A percentile compares a stretch with the other conserved stretches of the same genome.
These are phyloP conservation scores for Wasmannia auropunctata DNA, from an alignment of 1,140 invertebrate species.

Conservation along the genomic window DNA sequence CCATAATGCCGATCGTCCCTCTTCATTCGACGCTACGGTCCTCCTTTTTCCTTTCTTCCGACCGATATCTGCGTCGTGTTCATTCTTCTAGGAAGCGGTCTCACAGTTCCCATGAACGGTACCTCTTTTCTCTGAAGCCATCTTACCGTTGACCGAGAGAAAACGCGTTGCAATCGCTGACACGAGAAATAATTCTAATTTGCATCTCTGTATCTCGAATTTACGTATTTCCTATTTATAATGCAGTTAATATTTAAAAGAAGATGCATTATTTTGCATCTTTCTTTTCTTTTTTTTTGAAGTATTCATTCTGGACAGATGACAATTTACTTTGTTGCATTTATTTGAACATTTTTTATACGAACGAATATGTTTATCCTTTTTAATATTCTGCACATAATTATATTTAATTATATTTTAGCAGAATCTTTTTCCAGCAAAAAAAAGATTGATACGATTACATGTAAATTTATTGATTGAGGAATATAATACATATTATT, in stretches of 20 bases:
- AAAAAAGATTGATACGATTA: not conserved
- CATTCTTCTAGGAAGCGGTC: constrained; percentile 77
- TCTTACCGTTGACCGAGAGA: constrained; percentile 65
- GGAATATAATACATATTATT: not conserved
- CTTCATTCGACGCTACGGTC: constrained; percentile 24
- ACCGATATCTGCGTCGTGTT: constrained; percentile 62
- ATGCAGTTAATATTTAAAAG: not conserved
- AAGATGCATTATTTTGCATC: not conserved
- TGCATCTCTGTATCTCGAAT: not conserved
- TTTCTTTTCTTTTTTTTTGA: not conserved
- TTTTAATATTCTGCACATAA: not conserved
- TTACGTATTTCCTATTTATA: not conserved
- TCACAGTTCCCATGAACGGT: constrained; percentile 79
- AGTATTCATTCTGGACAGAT: not conserved
- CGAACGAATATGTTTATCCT: not conserved
- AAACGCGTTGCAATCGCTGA: constrained; percentile 52
- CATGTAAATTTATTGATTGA: not conserved
- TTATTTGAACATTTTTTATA: not conserved
- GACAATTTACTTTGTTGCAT: not conserved
- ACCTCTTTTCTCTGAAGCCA: constrained; percentile 79
- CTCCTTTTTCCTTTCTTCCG: constrained; percentile 57
- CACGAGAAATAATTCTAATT: constrained; percentile 5
- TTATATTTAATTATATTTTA: not conserved
- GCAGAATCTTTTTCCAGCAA: not conserved
- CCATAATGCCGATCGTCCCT: constrained; percentile 70